Evolutionary conservation across 2,113 vertebrate species (phyloP), one percentile per base, ranked within the genome.

Genomic region (Hippocampus barbouri): DNA sequence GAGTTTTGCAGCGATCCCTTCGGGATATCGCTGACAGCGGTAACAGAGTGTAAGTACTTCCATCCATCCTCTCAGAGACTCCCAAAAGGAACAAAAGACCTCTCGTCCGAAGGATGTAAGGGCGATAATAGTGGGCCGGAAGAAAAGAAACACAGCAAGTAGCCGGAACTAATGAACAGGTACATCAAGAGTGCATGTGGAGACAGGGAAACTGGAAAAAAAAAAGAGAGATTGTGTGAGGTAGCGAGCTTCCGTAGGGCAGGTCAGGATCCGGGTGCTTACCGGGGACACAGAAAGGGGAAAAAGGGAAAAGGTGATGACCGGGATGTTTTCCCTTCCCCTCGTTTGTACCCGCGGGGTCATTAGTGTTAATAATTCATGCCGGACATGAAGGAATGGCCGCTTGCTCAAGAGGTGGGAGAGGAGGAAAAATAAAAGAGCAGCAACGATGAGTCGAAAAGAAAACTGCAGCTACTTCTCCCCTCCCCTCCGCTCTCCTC

Each of bases 41-140:
- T 63, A 72, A 53, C 71, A 34, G 69, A 81, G 71, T 82, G 77
- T 68, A 82, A 82, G 69, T 76, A 74, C 73, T 71, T 76, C 63
- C 76, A 78, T 77, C 73, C 71, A 47, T 82, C 74, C 80, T 74
- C 73, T 74, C 14, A 11, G 83, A 85, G 75, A 78, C 75, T 74
- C 63, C 76, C 40, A 0, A 62, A 7, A 0, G 78, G 78, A 84
- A 83, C 79, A 85, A 38, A 82, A 85, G 82, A 82, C 83, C 76
- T 81, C 78, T 63, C 41, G 71, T 69, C 73, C 8, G 62, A 82
- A 27, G 51, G 67, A 77, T 79, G 72, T 73, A 25, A 75, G 68
- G 71, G 64, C 5, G 12, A 67, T 64, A 74, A 71, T 66, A 54
- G 68, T 30, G 34, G 66, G n/a, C 34, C 57, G 38, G 60, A 66